Evolutionary conservation across 1,140 invertebrate genomes (phyloP), one percentile per base, ranked within the genome.

Genomic region (Radopholus similis): DNA sequence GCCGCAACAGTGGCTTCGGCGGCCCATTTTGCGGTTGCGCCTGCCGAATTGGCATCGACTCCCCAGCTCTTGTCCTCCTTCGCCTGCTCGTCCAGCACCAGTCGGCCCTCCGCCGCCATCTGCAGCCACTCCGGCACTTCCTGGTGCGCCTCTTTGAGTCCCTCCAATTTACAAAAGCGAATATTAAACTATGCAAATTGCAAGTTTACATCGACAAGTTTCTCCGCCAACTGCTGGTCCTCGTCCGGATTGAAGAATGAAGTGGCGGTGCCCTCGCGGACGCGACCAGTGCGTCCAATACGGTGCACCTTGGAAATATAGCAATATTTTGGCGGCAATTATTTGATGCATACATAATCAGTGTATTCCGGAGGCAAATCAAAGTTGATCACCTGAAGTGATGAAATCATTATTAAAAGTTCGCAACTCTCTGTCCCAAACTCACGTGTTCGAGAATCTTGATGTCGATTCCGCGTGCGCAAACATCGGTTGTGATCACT

Each of bases 291-390:
- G 68, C 92, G 85, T 0, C 91, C 91, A 53, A 95, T 89, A 53
- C 90, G 85, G 84, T 97, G 93, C 18, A 96, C 90, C 84, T 95
- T n/a, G n/a, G n/a, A n/a, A n/a, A n/a, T n/a, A n/a, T n/a, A n/a
- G n/a, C n/a, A n/a, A n/a, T n/a, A n/a, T n/a, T n/a, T n/a, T n/a
- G n/a, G n/a, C n/a, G n/a, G n/a, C n/a, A n/a, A n/a, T n/a, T n/a
- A 95, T 8, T 93, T 91, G 80, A 93, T 91, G 18, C 13, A 51
- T 0, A 94, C 91, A 80, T 93, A 91, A 77, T 93, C 90, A 6
- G 94, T 91, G 77, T 93, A 90, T 77, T 92, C 90, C 11, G 88
- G 85, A 0, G 92, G 92, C 77, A 95, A 93, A 83, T 95, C 92
- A 76, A 88, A 90, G 83, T 95, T 95, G 13, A 97, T 84, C 2